phyloP scores from a whole-genome alignment of 1,140 invertebrate species.

The Bilobella aurantiaca region DNA sequence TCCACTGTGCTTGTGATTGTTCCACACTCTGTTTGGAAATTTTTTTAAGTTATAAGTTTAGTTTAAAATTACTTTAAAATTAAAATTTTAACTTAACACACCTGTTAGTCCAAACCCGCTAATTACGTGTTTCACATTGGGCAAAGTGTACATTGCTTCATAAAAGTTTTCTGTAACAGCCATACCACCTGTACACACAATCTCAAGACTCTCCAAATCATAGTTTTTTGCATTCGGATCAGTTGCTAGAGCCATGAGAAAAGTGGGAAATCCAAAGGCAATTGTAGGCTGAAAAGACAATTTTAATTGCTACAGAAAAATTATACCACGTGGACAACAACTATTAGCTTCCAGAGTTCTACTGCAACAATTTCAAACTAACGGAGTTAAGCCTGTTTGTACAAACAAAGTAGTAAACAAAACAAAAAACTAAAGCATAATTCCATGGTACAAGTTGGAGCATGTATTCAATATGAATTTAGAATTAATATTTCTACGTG shows the following conservation, averaged over 20 bases:
- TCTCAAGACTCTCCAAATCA: constrained; percentile 22
- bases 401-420: too few species aligned
- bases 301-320: neutral
- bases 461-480: too few species aligned
- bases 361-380: neutral
- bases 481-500: too few species aligned
- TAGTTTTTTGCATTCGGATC: constrained; percentile 31
- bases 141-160: constrained; percentile 23
- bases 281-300: constrained; percentile 21
- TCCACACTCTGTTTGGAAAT: constrained; percentile 32
- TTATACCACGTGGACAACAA: too few species aligned
- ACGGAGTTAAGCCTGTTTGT: neutral
- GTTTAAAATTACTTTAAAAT: too few species aligned
- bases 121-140: constrained; percentile 27
- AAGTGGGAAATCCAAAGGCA: constrained; percentile 33
- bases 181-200: constrained; percentile 29
- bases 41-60: too few species aligned
- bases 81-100: too few species aligned
- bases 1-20: constrained; percentile 31
- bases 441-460: too few species aligned
- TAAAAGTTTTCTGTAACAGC: constrained; percentile 26
- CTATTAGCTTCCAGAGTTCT: too few species aligned
- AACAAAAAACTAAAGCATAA: too few species aligned
- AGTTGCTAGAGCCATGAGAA: constrained; percentile 15
- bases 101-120: constrained; percentile 33